A percentile compares a stretch with the other conserved stretches of the same genome.
phyloP scores from a whole-genome alignment of 2,113 vertebrate species.

The Callipepla squamata region DNA sequence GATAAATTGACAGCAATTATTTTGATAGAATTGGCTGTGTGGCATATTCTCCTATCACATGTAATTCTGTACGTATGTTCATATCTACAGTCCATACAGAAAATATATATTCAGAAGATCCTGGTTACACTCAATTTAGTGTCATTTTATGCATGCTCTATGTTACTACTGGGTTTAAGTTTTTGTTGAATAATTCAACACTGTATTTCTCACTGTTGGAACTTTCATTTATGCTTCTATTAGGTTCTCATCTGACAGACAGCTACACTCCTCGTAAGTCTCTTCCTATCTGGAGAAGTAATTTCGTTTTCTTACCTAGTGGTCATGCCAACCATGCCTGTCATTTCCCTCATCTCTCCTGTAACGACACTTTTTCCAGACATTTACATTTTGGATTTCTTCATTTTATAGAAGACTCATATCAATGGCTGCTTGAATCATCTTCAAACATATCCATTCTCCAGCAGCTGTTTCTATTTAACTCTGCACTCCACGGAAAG shows the following conservation, averaged over 20 bases:
- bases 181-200: conserved; percentile 57
- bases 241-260: conserved; percentile 29
- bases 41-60: not conserved
- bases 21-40: not conserved
- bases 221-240: conserved; percentile 20
- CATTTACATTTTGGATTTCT: not conserved
- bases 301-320: conserved; percentile 31
- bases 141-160: conserved; percentile 15
- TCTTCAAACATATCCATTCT: not conserved
- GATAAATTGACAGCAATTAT: not conserved
- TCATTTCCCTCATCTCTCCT: not conserved
- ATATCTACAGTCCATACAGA: not conserved
- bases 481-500: not conserved
- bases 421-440: not conserved
- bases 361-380: conserved; percentile 3
- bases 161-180: not conserved
- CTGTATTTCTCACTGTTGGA: conserved; percentile 15
- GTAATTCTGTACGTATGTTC: not conserved
- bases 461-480: conserved; percentile 15
- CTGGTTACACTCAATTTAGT: not conserved
- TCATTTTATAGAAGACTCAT: conserved; percentile 21
- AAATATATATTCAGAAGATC: not conserved
- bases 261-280: conserved; percentile 22
- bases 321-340: not conserved
- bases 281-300: conserved; percentile 39